phyloP scores from a whole-genome alignment of 1,140 invertebrate genomes.

The Zaprionus lachaisei region DNA sequence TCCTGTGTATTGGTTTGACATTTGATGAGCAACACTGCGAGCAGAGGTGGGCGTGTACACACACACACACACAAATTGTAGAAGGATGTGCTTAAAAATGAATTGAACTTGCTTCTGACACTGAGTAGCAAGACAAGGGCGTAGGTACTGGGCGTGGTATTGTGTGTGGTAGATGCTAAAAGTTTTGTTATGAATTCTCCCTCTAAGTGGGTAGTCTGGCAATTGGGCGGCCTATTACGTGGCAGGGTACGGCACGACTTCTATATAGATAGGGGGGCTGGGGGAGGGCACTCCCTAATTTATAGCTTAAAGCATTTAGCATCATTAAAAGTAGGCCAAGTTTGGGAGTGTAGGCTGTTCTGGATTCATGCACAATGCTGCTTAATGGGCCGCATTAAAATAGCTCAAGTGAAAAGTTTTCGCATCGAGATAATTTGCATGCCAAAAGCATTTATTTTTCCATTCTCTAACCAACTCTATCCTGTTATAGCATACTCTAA shows the following conservation, averaged over 20 bases:
- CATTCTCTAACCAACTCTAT: neutral
- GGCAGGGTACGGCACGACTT: neutral
- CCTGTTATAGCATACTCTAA: neutral
- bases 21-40: slow-evolving; percentile 76
- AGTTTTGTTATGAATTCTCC: slow-evolving; percentile 12
- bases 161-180: slow-evolving; percentile 20
- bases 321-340: slow-evolving; percentile 65
- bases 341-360: slow-evolving; percentile 43
- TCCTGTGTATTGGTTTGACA: slow-evolving; percentile 80
- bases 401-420: slow-evolving; percentile 78
- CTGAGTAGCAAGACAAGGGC: slow-evolving; percentile 18
- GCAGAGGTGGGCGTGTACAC: neutral
- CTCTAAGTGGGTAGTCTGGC: slow-evolving; percentile 36
- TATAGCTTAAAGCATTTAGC: slow-evolving; percentile 71
- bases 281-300: slow-evolving; percentile 50
- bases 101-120: slow-evolving; percentile 73
- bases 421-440: slow-evolving; percentile 69
- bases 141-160: slow-evolving; percentile 10
- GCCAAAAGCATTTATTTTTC: neutral
- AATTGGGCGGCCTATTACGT: slow-evolving; percentile 24
- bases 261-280: neutral
- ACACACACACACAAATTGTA: slow-evolving; percentile 44
- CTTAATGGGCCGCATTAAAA: slow-evolving; percentile 75
- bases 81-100: slow-evolving; percentile 76
- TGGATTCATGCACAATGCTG: slow-evolving; percentile 60